phyloP scores from a whole-genome alignment of 1,140 invertebrate genomes.

The Ostrea edulis region DNA sequence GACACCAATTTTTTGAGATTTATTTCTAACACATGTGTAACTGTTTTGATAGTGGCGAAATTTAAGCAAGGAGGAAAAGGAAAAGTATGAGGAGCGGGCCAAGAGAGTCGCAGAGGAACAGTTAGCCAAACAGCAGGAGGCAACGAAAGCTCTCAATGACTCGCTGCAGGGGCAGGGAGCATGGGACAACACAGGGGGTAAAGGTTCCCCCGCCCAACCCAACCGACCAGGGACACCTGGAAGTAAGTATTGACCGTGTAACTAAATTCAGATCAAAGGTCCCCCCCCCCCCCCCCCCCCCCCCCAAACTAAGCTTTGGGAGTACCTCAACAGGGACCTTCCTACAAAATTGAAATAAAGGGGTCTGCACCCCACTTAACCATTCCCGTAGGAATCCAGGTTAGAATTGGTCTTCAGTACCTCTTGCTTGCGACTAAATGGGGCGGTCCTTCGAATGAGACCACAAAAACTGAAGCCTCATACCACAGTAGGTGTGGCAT shows the following conservation, averaged over 20 bases:
- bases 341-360: no score
- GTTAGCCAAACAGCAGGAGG: conserved; percentile 74
- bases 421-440: no score
- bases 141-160: conserved; percentile 73
- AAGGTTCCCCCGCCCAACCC: conserved; percentile 57
- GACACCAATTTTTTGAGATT: no score
- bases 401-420: no score
- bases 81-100: conserved; percentile 89
- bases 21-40: not conserved
- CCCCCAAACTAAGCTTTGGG: not conserved
- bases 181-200: conserved; percentile 52
- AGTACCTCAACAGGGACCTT: no score
- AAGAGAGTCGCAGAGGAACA: conserved; percentile 74
- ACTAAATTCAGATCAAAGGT: not conserved
- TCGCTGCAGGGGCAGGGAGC: conserved; percentile 69
- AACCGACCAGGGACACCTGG: conserved; percentile 56
- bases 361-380: no score
- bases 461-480: no score
- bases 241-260: not conserved
- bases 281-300: not conserved
- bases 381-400: no score
- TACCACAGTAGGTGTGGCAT: no score
- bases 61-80: conserved; percentile 91
- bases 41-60: conserved; percentile 89
- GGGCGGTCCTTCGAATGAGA: no score